Evolutionary conservation across 1,140 invertebrate genomes (phyloP), one percentile per base, ranked within the genome.

Genomic region (Eupeodes corollae): DNA sequence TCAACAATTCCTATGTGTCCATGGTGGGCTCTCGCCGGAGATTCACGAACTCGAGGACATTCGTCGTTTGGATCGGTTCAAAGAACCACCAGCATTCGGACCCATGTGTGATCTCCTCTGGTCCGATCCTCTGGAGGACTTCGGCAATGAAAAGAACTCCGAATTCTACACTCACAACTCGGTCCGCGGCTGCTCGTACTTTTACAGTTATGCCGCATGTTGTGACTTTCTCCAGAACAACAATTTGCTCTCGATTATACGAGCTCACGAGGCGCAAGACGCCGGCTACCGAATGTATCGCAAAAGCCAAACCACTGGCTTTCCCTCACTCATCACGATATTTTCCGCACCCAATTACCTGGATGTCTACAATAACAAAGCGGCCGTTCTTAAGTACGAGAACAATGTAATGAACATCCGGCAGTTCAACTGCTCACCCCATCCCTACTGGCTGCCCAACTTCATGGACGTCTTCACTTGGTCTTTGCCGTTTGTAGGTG

Each of bases 401-500:
- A 98, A 99, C 74, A 98, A 98, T 77, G 94, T 98, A 52, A 98
- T 99, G 94, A 99, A 98, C 73, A 98, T 99, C 63, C 82, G 94
- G 63, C 95, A 98, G 76, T 99, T 98, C 75, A 98, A 98, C 73
- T 98, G 92, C 77, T 98, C 93, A 56, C 91, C 94, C 49, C 95
- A 99, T 78, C 95, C 95, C 16, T 99, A 99, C 70, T 99, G 95
- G 95, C 73, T 99, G 73, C 95, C 95, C 56, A 99, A 99, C 73
- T 99, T 99, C 73, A 99, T 99, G 94, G 95, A 98, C 77, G 95
- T 98, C 42, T 99, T 99, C 73, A 98, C 95, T 54, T 99, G 95
- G 95, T 98, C 93, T 54, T 74, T 99, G 70, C 95, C 95, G 57
- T 99, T 98, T 77, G 94, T 98, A 51, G 95, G 94, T 54, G 95